Percentiles rank a stretch among this genome's conserved stretches.
Conservation (phyloP, 1,140 invertebrate species). For the Aethina tumida region DNA sequence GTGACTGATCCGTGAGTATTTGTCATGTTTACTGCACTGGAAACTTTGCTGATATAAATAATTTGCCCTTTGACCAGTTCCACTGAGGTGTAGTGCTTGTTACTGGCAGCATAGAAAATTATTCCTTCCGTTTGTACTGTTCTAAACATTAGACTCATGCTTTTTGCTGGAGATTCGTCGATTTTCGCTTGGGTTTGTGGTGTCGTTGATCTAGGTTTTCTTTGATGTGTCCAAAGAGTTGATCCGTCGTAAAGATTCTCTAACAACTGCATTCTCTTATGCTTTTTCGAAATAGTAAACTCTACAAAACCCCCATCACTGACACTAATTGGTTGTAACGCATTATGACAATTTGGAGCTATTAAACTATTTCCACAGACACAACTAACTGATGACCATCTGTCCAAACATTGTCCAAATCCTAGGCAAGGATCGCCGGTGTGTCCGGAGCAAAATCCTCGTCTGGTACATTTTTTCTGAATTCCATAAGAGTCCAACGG, state of each 20-base stretch:
- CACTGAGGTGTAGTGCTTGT: slow-evolving; percentile 77
- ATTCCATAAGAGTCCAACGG: slow-evolving; percentile 63
- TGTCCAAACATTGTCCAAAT: slow-evolving; percentile 65
- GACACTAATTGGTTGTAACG: slow-evolving; percentile 70
- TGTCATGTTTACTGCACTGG: slow-evolving; percentile 73
- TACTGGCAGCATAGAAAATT: slow-evolving; percentile 71
- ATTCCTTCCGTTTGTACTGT: slow-evolving; percentile 67
- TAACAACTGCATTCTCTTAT: slow-evolving; percentile 72
- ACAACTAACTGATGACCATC: slow-evolving; percentile 66
- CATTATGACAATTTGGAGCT: slow-evolving; percentile 67
- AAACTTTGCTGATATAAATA: slow-evolving; percentile 64
- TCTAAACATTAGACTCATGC: slow-evolving; percentile 69
- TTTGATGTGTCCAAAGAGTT: slow-evolving; percentile 49
- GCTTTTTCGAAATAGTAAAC: slow-evolving; percentile 73
- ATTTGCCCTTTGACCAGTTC: slow-evolving; percentile 63
- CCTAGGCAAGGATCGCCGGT: slow-evolving; percentile 48
- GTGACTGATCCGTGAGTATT: slow-evolving; percentile 45
- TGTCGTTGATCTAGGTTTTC: slow-evolving; percentile 21
- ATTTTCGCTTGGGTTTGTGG: slow-evolving; percentile 25
- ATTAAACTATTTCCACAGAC: slow-evolving; percentile 56
- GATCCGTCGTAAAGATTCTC: slow-evolving; percentile 65
- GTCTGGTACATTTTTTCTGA: slow-evolving; percentile 62
- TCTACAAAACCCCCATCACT: slow-evolving; percentile 66
- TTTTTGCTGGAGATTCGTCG: slow-evolving; percentile 48
- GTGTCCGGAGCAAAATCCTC: slow-evolving; percentile 41